Conservation (phyloP, 1,140 invertebrate genomes). For the Zaprionus nigranus region DNA sequence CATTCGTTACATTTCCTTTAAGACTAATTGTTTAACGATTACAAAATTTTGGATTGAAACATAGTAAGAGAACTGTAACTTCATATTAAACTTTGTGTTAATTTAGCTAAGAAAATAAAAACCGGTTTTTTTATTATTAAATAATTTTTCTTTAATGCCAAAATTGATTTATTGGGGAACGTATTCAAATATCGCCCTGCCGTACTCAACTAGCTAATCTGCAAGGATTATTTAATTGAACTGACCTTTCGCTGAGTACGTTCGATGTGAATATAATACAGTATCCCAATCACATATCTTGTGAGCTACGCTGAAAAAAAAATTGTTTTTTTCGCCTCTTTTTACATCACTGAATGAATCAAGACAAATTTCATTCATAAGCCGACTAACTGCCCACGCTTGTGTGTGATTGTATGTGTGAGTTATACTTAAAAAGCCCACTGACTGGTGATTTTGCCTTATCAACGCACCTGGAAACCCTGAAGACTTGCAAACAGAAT, state of each 20-base stretch:
- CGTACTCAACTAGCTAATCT: not conserved
- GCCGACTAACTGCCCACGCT: constrained; percentile 2
- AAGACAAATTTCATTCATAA: constrained; percentile 8
- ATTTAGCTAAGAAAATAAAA: too few relatives aligned
- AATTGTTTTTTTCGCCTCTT: not conserved
- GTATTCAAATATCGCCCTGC: too few relatives aligned
- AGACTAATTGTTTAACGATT: not conserved
- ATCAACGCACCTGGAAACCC: not conserved
- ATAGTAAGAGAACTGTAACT: too few relatives aligned
- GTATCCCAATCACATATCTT: not conserved
- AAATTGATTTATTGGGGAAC: too few relatives aligned
- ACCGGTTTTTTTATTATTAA: too few relatives aligned
- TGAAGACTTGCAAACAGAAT: not conserved
- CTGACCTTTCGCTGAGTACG: not conserved
- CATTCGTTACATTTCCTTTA: not conserved
- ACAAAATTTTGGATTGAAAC: too few relatives aligned
- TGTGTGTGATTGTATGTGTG: not conserved
- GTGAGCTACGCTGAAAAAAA: not conserved
- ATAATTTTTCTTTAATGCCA: too few relatives aligned
- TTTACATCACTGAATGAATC: not conserved
- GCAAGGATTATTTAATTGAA: not conserved
- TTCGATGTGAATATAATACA: not conserved
- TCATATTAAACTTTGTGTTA: too few relatives aligned
- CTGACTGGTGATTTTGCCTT: not conserved
- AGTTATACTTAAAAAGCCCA: constrained; percentile 10